phyloP scores from a whole-genome alignment of 2,888 invertebrate genomes.

The Artemia sp. region DNA sequence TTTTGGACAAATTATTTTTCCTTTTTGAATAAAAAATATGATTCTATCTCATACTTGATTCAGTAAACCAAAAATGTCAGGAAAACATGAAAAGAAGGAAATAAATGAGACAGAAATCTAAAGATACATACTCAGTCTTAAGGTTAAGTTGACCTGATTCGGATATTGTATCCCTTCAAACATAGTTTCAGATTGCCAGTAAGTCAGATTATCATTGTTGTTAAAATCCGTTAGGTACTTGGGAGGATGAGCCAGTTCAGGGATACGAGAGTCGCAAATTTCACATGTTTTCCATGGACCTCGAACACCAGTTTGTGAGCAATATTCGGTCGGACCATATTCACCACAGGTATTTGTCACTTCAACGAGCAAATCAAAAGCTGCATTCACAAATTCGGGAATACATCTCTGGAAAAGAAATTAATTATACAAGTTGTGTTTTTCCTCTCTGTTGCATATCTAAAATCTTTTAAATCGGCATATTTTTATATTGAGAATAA shows the following conservation, averaged over 20 bases:
- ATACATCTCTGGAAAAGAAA: constrained; percentile 58
- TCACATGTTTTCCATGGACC: constrained; percentile 55
- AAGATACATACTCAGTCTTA: constrained; percentile 52
- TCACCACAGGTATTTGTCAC: constrained; percentile 92
- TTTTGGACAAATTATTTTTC: background rate
- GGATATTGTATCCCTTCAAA: constrained; percentile 78
- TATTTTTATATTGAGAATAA: too few relatives aligned
- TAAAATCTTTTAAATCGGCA: too few relatives aligned
- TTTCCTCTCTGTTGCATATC: background rate
- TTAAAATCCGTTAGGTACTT: constrained; percentile 76
- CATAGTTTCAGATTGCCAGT: constrained; percentile 99
- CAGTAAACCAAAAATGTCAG: background rate
- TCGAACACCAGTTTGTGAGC: constrained; percentile 67
- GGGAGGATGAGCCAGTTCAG: constrained; percentile 46
- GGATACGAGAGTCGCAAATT: constrained; percentile 45
- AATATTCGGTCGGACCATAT: constrained; percentile 57
- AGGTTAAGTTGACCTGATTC: constrained; percentile 75
- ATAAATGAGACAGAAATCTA: background rate
- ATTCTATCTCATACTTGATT: background rate
- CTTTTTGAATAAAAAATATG: background rate
- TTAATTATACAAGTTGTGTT: background rate
- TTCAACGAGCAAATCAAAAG: constrained; percentile 70
- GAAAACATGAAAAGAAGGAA: constrained; percentile 6
- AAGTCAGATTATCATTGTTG: constrained; percentile 71
- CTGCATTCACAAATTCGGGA: constrained; percentile 91